Evolutionary conservation across 2,888 invertebrate species (phyloP).

Genomic region (Acanthacorydalis orientalis): DNA sequence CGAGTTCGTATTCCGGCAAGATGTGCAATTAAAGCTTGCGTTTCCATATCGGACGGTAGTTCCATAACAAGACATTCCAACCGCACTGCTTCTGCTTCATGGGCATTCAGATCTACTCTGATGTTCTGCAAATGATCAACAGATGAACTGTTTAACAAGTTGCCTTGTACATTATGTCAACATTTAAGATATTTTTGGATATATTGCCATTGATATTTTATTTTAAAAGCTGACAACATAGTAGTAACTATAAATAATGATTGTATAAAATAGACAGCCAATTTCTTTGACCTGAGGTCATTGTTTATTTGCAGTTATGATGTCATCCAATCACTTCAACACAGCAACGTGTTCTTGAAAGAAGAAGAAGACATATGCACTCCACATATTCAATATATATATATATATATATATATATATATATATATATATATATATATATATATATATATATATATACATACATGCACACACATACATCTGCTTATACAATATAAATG

Average conservation of each 20-base stretch:
- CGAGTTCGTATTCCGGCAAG: conserved; percentile 42
- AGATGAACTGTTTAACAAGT: neutral
- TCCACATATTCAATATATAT: no score
- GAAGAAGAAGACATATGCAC: no score
- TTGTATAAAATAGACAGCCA: conserved; percentile 14
- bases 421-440: no score
- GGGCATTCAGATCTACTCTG: conserved; percentile 43
- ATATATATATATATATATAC: no score
- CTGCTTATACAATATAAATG: no score
- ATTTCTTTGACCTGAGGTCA: conserved; percentile 7
- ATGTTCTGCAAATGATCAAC: conserved; percentile 28
- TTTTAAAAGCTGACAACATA: neutral
- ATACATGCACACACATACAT: no score
- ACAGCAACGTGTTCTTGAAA: neutral
- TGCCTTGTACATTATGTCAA: neutral
- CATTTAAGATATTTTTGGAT: neutral
- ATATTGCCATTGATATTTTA: neutral
- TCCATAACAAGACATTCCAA: conserved; percentile 44
- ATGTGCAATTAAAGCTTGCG: conserved; percentile 35
- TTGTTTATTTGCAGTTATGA: neutral
- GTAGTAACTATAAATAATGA: conserved; percentile 13
- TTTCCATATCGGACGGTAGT: conserved; percentile 47
- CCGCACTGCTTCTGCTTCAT: conserved; percentile 46
- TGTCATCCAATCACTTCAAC: neutral
- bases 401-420: no score